phyloP scores from a whole-genome alignment of 2,888 invertebrate species.

The Nasonia oneida region DNA sequence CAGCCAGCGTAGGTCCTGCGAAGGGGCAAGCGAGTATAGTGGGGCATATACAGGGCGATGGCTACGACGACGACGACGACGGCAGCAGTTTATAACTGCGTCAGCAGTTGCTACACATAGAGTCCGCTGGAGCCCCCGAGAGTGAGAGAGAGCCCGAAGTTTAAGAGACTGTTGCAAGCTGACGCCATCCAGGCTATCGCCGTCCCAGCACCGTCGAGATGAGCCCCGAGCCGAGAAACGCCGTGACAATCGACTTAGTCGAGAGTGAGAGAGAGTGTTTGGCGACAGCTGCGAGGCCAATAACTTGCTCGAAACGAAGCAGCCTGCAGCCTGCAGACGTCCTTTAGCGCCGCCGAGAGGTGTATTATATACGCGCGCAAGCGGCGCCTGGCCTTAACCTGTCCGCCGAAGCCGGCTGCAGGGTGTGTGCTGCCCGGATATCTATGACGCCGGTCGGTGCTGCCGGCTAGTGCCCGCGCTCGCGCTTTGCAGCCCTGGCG shows the following conservation, averaged over 20 bases:
- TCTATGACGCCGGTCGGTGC: neutral
- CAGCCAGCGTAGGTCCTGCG: slow-evolving; percentile 12
- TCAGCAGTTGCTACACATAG: slow-evolving; percentile 77
- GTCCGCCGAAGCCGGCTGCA: slow-evolving; percentile 35
- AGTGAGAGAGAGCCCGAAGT: slow-evolving; percentile 67
- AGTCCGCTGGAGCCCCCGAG: slow-evolving; percentile 53
- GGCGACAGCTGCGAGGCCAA: slow-evolving; percentile 78
- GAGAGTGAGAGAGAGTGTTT: slow-evolving; percentile 66
- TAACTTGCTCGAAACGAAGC: slow-evolving; percentile 72
- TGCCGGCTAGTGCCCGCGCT: neutral
- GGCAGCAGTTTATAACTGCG: slow-evolving; percentile 77
- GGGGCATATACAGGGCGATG: neutral
- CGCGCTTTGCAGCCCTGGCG: slow-evolving; percentile 31
- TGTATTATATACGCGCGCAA: slow-evolving; percentile 8
- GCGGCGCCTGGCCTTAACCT: slow-evolving; percentile 35
- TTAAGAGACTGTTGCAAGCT: slow-evolving; percentile 79
- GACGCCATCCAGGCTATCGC: slow-evolving; percentile 73
- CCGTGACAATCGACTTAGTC: slow-evolving; percentile 77
- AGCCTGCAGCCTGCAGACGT: neutral
- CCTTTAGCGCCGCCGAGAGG: slow-evolving; percentile 41
- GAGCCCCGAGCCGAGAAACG: slow-evolving; percentile 70
- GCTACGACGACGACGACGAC: slow-evolving; percentile 47
- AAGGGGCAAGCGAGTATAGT: neutral
- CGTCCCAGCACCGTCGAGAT: slow-evolving; percentile 73
- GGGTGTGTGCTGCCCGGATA: slow-evolving; percentile 18